Conservation (phyloP, 2,113 vertebrate genomes). For the Anas platyrhynchos region DNA sequence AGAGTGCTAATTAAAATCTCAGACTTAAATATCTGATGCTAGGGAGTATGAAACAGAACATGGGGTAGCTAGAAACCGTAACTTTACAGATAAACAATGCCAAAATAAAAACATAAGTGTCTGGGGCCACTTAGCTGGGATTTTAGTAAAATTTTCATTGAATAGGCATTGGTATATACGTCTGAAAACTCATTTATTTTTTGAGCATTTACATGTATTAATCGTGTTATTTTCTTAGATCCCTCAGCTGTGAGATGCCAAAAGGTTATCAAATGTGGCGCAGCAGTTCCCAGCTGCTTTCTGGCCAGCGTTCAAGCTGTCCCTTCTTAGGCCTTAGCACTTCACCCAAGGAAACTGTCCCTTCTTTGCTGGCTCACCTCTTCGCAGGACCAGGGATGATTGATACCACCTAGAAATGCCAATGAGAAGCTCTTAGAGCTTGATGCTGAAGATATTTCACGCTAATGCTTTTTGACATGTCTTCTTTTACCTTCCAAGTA, state of each 20-base stretch:
- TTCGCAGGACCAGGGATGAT: fast-evolving
- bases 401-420: not conserved
- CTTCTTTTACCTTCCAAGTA: not conserved
- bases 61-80: not conserved
- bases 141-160: not conserved
- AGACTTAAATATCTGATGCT: not conserved
- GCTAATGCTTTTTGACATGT: not conserved
- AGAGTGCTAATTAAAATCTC: constrained; percentile 50
- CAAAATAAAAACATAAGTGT: not conserved
- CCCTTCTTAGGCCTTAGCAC: not conserved
- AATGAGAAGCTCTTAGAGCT: not conserved
- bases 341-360: not conserved
- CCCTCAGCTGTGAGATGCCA: not conserved
- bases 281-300: not conserved
- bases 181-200: not conserved
- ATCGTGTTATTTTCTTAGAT: not conserved
- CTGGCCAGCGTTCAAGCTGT: not conserved
- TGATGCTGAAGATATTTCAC: not conserved
- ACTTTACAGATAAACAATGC: not conserved
- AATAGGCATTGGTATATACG: not conserved
- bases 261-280: not conserved
- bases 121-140: not conserved
- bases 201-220: not conserved
- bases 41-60: not conserved
- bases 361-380: not conserved